Evolutionary conservation across 2,797 vertebrate genomes (phyloP), one percentile per base, ranked within the genome.

Genomic region (Periophthalmus magnuspinnatus): DNA sequence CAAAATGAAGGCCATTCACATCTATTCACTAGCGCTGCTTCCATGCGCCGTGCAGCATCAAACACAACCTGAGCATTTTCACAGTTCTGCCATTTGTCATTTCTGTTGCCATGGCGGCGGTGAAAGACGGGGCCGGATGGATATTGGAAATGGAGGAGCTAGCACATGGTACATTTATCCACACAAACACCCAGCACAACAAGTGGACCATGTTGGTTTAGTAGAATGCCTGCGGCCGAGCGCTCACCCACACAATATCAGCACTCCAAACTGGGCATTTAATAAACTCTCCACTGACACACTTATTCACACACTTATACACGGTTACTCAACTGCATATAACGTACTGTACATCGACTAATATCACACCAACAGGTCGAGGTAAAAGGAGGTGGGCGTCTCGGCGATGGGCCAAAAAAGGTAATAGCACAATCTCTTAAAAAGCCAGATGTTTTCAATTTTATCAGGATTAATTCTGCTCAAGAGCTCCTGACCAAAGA

Each of bases 81-180:
- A 81, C 82, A 83, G 69, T 82, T 78, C 84, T 88, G 84, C 86
- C 86, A 90, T 90, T 92, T 90, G 90, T 89, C 83, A 82, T 81
- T 75, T 77, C 82, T 80, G 91, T 93, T 92, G 82, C 93, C 87
- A 93, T 93, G 89, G 90, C 85, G 89, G 82, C 89, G 79, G 72
- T 80, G 72, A 84, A 88, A 84, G 84, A 90, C 78, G 72, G 76
- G 75, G 78, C 86, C 83, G 79, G 70, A 77, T 83, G 78, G 77
- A 88, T 81, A 84, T 82, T 89, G 83, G 81, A 90, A 91, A 90
- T 87, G 89, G 88, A 88, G 89, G 88, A 85, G 82, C 71, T 83
- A 69, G 74, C 82, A 86, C 87, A 88, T 86, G 80, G 76, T 81
- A 78, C 74, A 81, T 81, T 60, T 84, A 88, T 82, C 72, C 72